Evolutionary conservation across 2,113 vertebrate genomes (phyloP).

Genomic region (Xerus inauris): DNA sequence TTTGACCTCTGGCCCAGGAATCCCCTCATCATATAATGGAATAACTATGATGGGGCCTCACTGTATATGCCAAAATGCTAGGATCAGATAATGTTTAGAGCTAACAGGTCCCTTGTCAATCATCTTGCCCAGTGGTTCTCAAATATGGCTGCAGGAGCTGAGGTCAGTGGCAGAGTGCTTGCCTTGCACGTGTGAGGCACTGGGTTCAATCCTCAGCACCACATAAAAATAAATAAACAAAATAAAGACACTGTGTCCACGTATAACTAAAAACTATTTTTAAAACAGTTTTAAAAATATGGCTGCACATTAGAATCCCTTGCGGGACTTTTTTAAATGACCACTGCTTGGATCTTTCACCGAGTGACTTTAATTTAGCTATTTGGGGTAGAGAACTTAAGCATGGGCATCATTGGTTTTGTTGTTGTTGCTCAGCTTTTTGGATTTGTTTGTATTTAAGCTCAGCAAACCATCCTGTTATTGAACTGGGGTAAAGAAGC

Average conservation of each 20-base stretch:
- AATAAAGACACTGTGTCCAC: too few relatives aligned
- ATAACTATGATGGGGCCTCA: background rate
- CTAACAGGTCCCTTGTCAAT: background rate
- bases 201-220: too few relatives aligned
- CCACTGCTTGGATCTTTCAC: background rate
- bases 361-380: background rate
- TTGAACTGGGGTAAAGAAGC: background rate
- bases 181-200: too few relatives aligned
- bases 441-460: background rate
- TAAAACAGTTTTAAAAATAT: too few relatives aligned
- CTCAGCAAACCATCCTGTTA: background rate
- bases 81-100: background rate
- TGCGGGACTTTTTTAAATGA: background rate
- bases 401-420: background rate
- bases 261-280: too few relatives aligned
- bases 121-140: background rate
- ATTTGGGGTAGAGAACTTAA: accelerated
- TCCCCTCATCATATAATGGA: background rate
- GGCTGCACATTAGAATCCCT: background rate
- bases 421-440: background rate
- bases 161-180: too few relatives aligned
- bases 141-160: background rate
- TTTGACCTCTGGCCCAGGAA: background rate
- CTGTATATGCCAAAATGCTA: background rate
- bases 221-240: too few relatives aligned